A percentile compares a stretch with the other conserved stretches of the same genome.
These are phyloP conservation scores for Anomalospiza imberbis DNA, from an alignment of 2,797 vertebrate species.

Conservation along the genomic window DNA sequence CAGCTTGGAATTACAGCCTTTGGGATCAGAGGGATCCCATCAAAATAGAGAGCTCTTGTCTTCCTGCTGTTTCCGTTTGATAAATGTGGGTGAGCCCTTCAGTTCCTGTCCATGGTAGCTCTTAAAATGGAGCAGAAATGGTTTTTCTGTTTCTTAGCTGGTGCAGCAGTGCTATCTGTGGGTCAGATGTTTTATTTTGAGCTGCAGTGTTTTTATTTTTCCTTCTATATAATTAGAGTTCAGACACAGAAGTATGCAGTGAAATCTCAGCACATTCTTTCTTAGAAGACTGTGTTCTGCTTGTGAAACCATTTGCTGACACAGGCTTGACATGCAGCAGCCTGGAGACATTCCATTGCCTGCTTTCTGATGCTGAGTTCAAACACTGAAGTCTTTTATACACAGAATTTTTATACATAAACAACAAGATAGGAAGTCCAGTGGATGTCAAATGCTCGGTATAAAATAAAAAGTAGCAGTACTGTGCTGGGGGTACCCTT, in stretches of 20 bases:
- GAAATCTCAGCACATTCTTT: conserved; percentile 60
- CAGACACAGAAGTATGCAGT: conserved; percentile 22
- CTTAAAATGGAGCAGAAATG: background rate
- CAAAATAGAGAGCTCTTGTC: background rate
- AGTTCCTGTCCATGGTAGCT: background rate
- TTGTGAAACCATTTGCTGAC: conserved; percentile 41
- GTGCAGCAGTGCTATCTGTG: background rate
- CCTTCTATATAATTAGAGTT: background rate
- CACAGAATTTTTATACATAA: background rate
- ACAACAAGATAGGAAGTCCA: background rate
- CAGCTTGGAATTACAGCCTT: background rate
- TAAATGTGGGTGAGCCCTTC: background rate
- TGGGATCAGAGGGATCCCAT: background rate
- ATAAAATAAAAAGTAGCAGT: background rate
- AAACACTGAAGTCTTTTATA: background rate
- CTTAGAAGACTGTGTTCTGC: conserved; percentile 9
- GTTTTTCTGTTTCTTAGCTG: background rate
- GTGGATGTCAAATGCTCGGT: background rate
- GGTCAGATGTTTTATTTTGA: conserved; percentile 26
- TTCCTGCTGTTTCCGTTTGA: background rate
- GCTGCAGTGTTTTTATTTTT: background rate
- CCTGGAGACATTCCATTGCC: conserved; percentile 26
- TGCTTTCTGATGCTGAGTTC: background rate
- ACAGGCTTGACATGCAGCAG: conserved; percentile 34
- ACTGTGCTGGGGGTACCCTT: background rate